Percentiles rank a stretch among this genome's conserved stretches.
Conservation (phyloP, 2,797 vertebrate species). For the Hemitrygon akajei region DNA sequence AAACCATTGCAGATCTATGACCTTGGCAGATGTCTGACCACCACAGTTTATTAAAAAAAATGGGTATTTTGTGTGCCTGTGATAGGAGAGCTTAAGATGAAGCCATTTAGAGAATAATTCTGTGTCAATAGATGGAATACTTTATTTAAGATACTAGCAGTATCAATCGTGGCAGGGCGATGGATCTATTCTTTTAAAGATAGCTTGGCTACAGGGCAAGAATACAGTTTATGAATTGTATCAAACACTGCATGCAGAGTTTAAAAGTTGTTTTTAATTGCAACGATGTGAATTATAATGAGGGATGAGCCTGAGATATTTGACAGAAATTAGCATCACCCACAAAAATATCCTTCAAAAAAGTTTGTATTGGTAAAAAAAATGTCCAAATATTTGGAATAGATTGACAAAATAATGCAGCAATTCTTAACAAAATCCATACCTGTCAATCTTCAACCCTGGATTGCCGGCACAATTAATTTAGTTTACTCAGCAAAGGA, state of each 20-base stretch:
- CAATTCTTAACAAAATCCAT: neutral
- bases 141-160: slow-evolving; percentile 25
- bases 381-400: neutral
- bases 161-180: slow-evolving; percentile 24
- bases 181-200: neutral
- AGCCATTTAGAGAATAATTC: slow-evolving; percentile 24
- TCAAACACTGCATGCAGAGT: neutral
- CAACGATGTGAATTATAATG: neutral
- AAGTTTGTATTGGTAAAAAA: neutral
- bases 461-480: neutral
- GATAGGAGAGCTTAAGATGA: neutral
- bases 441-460: neutral
- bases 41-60: slow-evolving; percentile 30
- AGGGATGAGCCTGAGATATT: neutral
- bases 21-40: slow-evolving; percentile 37
- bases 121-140: slow-evolving; percentile 22
- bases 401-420: neutral
- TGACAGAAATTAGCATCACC: neutral
- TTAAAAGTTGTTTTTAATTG: neutral
- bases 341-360: neutral
- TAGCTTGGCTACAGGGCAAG: neutral
- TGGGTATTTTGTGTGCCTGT: slow-evolving; percentile 3
- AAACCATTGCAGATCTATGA: slow-evolving; percentile 30
- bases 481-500: neutral
- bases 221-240: neutral